These are phyloP conservation scores for Deroplatys truncata DNA, from an alignment of 2,888 invertebrate species.

Conservation along the genomic window DNA sequence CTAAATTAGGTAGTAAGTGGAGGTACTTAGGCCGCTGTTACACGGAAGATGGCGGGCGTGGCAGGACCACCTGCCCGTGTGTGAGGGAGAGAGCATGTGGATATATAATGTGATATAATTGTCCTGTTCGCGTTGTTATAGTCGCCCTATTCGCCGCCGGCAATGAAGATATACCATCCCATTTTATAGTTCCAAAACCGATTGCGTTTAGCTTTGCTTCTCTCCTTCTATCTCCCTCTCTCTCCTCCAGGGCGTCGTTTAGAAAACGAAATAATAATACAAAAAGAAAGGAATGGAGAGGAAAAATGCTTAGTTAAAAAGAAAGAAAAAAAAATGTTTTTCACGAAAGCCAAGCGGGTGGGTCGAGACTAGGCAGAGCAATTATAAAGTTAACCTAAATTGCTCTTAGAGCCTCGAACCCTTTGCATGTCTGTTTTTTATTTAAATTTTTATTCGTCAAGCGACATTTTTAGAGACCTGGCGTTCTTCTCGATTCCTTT, in stretches of 20 bases:
- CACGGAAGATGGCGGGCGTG: background rate
- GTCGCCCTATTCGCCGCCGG: background rate
- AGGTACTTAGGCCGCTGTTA: background rate
- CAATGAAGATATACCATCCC: slow-evolving; percentile 8
- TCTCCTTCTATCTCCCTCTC: background rate
- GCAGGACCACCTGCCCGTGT: slow-evolving; percentile 1
- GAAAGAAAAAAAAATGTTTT: background rate
- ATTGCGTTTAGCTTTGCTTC: background rate
- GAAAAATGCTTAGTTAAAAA: background rate
- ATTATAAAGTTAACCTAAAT: slow-evolving; percentile 5
- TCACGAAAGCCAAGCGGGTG: background rate
- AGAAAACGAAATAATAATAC: background rate
- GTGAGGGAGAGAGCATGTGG: slow-evolving; percentile 6
- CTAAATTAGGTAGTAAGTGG: background rate
- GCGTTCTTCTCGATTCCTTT: background rate
- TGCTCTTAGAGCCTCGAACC: background rate
- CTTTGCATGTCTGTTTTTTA: background rate
- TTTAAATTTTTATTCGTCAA: background rate
- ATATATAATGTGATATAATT: slow-evolving; percentile 25
- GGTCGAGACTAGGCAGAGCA: background rate
- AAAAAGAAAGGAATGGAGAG: background rate
- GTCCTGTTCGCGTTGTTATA: slow-evolving; percentile 2
- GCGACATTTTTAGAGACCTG: background rate
- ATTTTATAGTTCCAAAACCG: background rate
- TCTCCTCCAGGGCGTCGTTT: background rate